Percentiles rank a stretch among this genome's conserved stretches.
Conservation (phyloP, 2,113 vertebrate genomes). For the Chunga burmeisteri region DNA sequence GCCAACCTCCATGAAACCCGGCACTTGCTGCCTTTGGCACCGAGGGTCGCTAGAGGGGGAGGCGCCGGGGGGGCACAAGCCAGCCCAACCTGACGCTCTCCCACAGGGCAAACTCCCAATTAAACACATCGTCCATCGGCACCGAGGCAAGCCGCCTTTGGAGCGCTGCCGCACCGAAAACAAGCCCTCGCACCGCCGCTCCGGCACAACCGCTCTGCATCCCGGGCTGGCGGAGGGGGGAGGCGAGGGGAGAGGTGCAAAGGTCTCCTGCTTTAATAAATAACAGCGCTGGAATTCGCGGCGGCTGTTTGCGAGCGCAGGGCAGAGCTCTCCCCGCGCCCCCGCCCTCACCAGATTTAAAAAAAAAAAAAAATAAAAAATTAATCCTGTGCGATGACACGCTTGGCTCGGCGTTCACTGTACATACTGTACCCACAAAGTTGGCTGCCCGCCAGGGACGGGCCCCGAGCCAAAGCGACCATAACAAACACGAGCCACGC, state of each 20-base stretch:
- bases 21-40: neutral
- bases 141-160: conserved; percentile 32
- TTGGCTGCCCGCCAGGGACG: conserved; percentile 85
- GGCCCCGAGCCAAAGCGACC: conserved; percentile 81
- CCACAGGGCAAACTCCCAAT: conserved; percentile 3
- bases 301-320: conserved; percentile 52
- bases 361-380: conserved; percentile 13
- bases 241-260: conserved; percentile 12
- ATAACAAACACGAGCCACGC: conserved; percentile 81
- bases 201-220: neutral
- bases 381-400: conserved; percentile 75
- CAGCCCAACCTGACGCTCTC: neutral
- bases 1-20: neutral
- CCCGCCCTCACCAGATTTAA: conserved; percentile 49
- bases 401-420: conserved; percentile 90
- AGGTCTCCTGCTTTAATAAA: conserved; percentile 64
- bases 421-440: conserved; percentile 97
- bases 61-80: neutral
- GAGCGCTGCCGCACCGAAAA: neutral
- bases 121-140: neutral
- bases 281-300: conserved; percentile 39
- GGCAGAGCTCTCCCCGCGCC: conserved; percentile 31
- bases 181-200: neutral
- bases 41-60: no score
- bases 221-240: neutral